Evolutionary conservation across 2,888 invertebrate species (phyloP).

Genomic region (Coelopa pilipes): DNA sequence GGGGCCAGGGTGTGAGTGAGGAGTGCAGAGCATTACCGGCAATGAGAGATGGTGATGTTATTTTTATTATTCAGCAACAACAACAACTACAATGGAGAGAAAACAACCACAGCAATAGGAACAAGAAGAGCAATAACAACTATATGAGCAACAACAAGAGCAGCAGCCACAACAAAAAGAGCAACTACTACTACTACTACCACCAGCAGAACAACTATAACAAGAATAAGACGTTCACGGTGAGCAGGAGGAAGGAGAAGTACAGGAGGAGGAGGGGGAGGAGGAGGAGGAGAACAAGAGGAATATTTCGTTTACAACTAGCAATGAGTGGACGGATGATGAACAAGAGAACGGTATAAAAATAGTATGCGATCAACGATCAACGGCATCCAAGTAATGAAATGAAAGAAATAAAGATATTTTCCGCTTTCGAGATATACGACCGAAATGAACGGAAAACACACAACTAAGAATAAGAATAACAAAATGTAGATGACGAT

Average conservation of each 20-base stretch:
- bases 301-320: conserved; percentile 36
- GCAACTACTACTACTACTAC: too few species aligned
- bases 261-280: too few species aligned
- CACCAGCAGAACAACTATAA: neutral
- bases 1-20: conserved; percentile 2
- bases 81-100: neutral
- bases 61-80: conserved; percentile 29
- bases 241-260: neutral
- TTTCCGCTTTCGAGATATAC: conserved; percentile 32
- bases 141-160: too few species aligned
- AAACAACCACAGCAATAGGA: too few species aligned
- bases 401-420: conserved; percentile 27
- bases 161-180: too few species aligned
- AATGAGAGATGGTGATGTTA: conserved; percentile 27
- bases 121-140: too few species aligned
- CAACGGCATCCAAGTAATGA: conserved; percentile 34
- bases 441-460: conserved; percentile 1
- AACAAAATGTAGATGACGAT: conserved; percentile 3
- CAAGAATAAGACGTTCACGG: neutral
- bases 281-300: too few species aligned
- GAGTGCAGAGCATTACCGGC: conserved; percentile 3
- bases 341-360: conserved; percentile 34
- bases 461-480: conserved; percentile 14
- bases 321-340: conserved; percentile 22
- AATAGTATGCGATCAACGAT: conserved; percentile 35